Percentiles rank a stretch among this genome's conserved stretches.
These are phyloP conservation scores for Palaemon carinicauda DNA, from an alignment of 1,140 invertebrate genomes.

Conservation along the genomic window DNA sequence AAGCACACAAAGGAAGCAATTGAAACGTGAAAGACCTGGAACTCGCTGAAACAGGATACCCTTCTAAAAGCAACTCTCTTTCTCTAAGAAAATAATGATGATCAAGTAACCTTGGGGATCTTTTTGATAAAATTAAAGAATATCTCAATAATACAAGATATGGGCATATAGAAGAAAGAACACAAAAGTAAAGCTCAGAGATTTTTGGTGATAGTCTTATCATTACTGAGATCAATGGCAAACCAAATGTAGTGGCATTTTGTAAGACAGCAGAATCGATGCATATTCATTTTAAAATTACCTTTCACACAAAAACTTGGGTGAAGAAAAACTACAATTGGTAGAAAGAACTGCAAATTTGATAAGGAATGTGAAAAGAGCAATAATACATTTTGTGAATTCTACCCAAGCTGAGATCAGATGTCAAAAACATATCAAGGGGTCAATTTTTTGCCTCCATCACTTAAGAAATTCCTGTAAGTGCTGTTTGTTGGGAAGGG, in stretches of 20 bases:
- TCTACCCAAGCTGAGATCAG: constrained; percentile 1
- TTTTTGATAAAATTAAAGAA: constrained; percentile 15
- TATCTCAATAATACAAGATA: constrained; percentile 19
- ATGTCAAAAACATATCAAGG: neutral
- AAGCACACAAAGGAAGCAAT: constrained; percentile 21
- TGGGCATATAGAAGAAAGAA: neutral
- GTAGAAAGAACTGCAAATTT: constrained; percentile 16
- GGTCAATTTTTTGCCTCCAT: neutral
- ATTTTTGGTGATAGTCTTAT: constrained; percentile 13
- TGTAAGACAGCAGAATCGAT: constrained; percentile 13
- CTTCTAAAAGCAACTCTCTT: constrained; percentile 11
- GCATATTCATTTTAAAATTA: neutral
- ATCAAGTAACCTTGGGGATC: constrained; percentile 2
- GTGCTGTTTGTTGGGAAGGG: neutral
- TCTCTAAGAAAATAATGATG: too few relatives aligned
- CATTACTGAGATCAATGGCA: constrained; percentile 19
- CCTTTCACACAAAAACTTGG: neutral
- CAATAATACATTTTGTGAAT: neutral
- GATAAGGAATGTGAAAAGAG: constrained; percentile 12
- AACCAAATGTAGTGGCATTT: constrained; percentile 20
- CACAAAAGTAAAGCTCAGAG: neutral
- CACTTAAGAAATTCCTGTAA: neutral
- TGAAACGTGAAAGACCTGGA: too few relatives aligned
- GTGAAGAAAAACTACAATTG: neutral
- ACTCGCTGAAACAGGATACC: constrained; percentile 25